phyloP scores from a whole-genome alignment of 2,888 invertebrate species.

The Panopea generosa region DNA sequence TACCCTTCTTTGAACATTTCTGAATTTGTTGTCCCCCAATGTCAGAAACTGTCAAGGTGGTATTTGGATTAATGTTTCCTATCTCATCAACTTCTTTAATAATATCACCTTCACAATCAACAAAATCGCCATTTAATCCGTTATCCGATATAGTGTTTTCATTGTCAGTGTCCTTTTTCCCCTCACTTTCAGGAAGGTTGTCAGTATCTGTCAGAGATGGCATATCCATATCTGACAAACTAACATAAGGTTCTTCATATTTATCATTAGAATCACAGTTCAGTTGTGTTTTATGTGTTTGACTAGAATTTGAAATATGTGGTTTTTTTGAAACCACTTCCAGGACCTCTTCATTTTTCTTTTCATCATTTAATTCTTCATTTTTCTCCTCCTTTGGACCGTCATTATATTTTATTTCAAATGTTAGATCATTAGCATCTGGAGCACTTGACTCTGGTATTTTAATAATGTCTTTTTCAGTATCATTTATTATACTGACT shows the following conservation, averaged over 20 bases:
- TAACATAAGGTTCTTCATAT: constrained; percentile 2
- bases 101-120: constrained; percentile 29
- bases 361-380: not conserved
- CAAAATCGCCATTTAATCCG: constrained; percentile 28
- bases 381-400: not conserved
- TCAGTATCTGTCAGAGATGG: constrained; percentile 7
- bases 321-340: not conserved
- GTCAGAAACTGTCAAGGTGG: too few species aligned
- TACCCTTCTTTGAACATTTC: not conserved
- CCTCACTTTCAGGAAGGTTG: not conserved
- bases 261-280: not conserved
- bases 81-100: not conserved
- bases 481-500: not conserved
- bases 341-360: not conserved
- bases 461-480: not conserved
- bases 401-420: not conserved
- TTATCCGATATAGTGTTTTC: constrained; percentile 3
- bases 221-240: constrained; percentile 27
- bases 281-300: not conserved
- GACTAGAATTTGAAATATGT: constrained; percentile 15
- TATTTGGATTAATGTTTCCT: not conserved
- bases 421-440: not conserved
- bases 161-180: not conserved
- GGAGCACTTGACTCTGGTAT: not conserved
- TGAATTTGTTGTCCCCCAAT: not conserved